Evolutionary conservation across 1,140 invertebrate genomes (phyloP).

Genomic region (Brachystomella parvula): DNA sequence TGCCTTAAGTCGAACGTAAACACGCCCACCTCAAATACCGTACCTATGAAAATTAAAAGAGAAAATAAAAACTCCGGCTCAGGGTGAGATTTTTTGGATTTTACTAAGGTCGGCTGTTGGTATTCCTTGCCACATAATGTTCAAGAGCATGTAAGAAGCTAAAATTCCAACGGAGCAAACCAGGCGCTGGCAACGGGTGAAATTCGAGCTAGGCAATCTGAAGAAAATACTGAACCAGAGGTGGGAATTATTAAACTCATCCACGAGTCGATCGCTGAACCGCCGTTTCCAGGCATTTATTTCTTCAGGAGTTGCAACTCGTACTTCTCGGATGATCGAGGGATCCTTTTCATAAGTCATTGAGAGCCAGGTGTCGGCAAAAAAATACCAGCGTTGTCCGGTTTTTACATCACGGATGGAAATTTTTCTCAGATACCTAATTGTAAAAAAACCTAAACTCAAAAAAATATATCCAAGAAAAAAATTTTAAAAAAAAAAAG

Average conservation of each 20-base stretch:
- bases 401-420: constrained; percentile 20
- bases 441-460: no score
- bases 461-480: background rate
- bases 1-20: background rate
- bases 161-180: constrained; percentile 18
- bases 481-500: background rate
- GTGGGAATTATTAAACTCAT: constrained; percentile 21
- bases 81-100: background rate
- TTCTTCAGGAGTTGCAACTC: background rate
- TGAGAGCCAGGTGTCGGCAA: constrained; percentile 21
- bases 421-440: constrained; percentile 22
- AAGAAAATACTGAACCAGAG: constrained; percentile 26
- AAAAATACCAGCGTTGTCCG: constrained; percentile 19
- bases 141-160: constrained; percentile 4
- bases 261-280: constrained; percentile 13
- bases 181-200: constrained; percentile 21
- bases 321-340: constrained; percentile 5
- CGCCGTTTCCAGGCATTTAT: background rate
- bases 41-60: constrained; percentile 2
- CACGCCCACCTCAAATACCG: constrained; percentile 8
- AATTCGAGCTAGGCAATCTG: constrained; percentile 13
- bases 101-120: constrained; percentile 7
- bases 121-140: constrained; percentile 25
- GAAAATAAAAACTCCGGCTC: background rate
- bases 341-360: constrained; percentile 12